These are phyloP conservation scores for Ophioninae sp. DNA, from an alignment of 2,888 invertebrate genomes.

Conservation along the genomic window DNA sequence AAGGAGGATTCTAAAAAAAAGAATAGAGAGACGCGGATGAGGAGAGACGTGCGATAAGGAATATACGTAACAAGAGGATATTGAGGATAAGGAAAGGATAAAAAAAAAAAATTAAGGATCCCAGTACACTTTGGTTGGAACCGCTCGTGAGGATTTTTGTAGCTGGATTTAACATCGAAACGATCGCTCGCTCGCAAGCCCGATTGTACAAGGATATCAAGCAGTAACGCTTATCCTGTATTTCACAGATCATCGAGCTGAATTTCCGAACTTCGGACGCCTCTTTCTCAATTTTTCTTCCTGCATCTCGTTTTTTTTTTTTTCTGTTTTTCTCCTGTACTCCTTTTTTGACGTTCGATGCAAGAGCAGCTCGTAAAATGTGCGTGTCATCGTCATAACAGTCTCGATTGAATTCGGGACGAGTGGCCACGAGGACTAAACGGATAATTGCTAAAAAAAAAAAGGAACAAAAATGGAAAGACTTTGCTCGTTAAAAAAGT, in stretches of 20 bases:
- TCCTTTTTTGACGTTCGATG: conserved; percentile 6
- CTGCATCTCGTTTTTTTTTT: not conserved
- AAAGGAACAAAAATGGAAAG: not conserved
- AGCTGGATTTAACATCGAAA: conserved; percentile 67
- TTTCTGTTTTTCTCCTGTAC: conserved; percentile 2
- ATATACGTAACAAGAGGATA: conserved; percentile 70
- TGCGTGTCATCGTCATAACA: conserved; percentile 48
- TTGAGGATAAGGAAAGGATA: conserved; percentile 72
- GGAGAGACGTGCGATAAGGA: conserved; percentile 55
- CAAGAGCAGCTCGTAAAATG: conserved; percentile 32
- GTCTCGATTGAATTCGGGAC: conserved; percentile 40
- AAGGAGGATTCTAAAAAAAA: conserved; percentile 68
- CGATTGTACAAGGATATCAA: conserved; percentile 55
- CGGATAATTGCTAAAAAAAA: conserved; percentile 27
- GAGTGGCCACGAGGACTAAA: conserved; percentile 49
- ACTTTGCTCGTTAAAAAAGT: conserved; percentile 20
- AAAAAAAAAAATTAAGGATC: conserved; percentile 29
- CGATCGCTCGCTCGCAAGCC: conserved; percentile 57
- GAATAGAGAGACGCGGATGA: conserved; percentile 60
- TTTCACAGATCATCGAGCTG: conserved; percentile 45
- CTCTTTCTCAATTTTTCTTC: conserved; percentile 4
- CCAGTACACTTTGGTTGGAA: conserved; percentile 49
- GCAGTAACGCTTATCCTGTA: conserved; percentile 55
- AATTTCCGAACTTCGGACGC: conserved; percentile 28
- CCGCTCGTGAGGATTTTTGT: conserved; percentile 59